Conservation (phyloP, 2,113 vertebrate species). For the Sarotherodon lohbergeri region DNA sequence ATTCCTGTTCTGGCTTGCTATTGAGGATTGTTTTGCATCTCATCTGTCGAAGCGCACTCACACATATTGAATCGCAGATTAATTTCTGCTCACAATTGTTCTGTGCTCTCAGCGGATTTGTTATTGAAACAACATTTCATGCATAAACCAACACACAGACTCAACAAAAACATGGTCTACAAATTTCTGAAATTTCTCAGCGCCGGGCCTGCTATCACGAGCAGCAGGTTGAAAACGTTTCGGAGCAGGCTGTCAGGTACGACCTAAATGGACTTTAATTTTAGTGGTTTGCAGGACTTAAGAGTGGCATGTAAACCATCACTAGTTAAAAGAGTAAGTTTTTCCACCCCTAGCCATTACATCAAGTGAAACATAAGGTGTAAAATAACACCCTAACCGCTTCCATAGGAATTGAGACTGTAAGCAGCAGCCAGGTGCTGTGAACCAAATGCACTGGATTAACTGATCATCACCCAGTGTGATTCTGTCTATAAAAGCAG, state of each 20-base stretch:
- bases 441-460: not conserved
- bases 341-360: accelerated
- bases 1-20: not conserved
- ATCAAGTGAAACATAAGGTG: not conserved
- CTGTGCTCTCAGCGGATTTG: not conserved
- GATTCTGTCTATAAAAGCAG: not conserved
- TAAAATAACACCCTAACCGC: not conserved
- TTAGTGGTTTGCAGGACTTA: not conserved
- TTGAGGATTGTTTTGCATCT: not conserved
- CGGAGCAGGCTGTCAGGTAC: not conserved
- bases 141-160: not conserved
- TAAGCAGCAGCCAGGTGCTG: not conserved
- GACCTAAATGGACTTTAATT: accelerated
- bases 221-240: not conserved
- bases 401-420: not conserved
- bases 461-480: not conserved
- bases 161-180: not conserved
- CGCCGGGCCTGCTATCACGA: not conserved
- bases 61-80: not conserved
- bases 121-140: not conserved
- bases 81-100: not conserved
- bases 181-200: not conserved
- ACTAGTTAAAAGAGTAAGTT: not conserved
- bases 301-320: not conserved
- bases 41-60: not conserved